Conservation (phyloP, 2,888 invertebrate genomes). For the Coelinius sp. region DNA sequence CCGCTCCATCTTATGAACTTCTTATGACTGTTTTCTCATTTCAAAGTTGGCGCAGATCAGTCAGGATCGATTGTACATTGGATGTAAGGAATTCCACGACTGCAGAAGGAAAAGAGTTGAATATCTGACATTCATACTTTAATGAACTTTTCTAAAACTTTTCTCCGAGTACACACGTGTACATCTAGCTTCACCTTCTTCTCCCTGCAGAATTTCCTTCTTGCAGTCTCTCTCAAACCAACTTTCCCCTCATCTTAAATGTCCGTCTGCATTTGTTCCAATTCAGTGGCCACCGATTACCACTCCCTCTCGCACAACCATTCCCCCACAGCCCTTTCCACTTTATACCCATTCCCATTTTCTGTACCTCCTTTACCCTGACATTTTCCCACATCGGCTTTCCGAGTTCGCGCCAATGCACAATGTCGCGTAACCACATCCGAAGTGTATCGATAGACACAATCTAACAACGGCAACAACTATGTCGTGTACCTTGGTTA, state of each 20-base stretch:
- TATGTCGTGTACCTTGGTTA: constrained; percentile 26
- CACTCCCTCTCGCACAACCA: constrained; percentile 51
- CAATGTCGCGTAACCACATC: constrained; percentile 57
- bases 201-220: constrained; percentile 22
- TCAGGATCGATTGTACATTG: not conserved
- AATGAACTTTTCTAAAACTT: constrained; percentile 30
- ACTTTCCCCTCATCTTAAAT: constrained; percentile 42
- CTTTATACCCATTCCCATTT: constrained; percentile 46
- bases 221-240: constrained; percentile 25
- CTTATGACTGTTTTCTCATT: not conserved
- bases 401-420: constrained; percentile 42
- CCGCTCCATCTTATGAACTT: constrained; percentile 34
- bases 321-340: constrained; percentile 38
- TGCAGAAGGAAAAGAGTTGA: not conserved
- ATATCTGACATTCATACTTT: not conserved
- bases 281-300: constrained; percentile 65
- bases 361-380: constrained; percentile 27
- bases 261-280: constrained; percentile 66
- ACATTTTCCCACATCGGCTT: constrained; percentile 28
- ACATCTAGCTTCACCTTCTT: not conserved
- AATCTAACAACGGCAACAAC: constrained; percentile 17
- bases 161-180: constrained; percentile 18
- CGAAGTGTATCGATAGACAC: constrained; percentile 51
- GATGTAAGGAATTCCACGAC: not conserved
- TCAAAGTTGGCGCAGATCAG: not conserved